Conservation (phyloP, 2,113 vertebrate species). For the Oncorhynchus nerka region DNA sequence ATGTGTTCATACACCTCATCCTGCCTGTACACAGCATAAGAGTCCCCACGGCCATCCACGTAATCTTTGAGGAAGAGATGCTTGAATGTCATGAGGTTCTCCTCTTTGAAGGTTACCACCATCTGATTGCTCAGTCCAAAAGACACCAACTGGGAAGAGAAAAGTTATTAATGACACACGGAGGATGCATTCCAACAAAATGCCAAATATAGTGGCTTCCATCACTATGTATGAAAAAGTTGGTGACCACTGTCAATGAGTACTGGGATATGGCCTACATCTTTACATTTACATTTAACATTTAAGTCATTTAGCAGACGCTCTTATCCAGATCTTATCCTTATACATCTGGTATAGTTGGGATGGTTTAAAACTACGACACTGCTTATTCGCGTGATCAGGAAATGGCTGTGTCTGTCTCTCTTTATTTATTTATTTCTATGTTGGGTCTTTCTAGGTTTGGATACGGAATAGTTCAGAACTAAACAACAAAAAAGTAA, state of each 20-base stretch:
- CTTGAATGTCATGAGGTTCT: constrained; percentile 87
- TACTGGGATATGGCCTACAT: no score
- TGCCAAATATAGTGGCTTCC: background rate
- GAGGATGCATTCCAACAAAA: background rate
- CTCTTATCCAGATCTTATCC: no score
- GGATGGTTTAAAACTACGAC: no score
- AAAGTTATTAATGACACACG: background rate
- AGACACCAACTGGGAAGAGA: constrained; percentile 79
- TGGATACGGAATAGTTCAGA: background rate
- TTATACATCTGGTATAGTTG: no score
- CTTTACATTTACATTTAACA: no score
- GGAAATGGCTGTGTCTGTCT: no score
- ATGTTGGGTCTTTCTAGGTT: background rate
- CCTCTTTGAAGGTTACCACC: constrained; percentile 92
- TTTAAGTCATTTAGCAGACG: no score
- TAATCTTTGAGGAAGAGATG: constrained; percentile 90
- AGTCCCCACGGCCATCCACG: constrained; percentile 72
- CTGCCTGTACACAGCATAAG: constrained; percentile 85
- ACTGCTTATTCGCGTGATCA: no score
- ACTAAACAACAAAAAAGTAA: background rate
- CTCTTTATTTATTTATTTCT: background rate
- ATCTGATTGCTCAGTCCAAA: constrained; percentile 94
- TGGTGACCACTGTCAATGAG: no score
- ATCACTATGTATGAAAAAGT: background rate
- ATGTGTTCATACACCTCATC: constrained; percentile 85